A percentile compares a stretch with the other conserved stretches of the same genome.
Conservation (phyloP, 1,140 invertebrate species). For the Aporrectodea caliginosa region DNA sequence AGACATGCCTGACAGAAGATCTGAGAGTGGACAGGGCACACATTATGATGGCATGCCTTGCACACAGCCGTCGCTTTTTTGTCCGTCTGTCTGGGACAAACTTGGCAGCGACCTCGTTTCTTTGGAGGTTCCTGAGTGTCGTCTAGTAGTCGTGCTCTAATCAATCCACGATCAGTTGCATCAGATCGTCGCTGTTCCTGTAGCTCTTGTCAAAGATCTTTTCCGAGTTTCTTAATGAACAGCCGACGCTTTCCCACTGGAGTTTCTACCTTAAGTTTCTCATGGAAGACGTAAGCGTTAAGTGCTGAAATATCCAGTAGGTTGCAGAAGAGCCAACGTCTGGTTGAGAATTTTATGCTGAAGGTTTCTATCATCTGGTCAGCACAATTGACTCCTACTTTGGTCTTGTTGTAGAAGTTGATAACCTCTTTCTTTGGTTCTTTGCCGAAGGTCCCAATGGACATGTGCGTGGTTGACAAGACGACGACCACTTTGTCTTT, state of each 20-base stretch:
- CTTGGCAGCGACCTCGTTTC: not conserved
- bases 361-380: conserved; percentile 12
- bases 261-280: not conserved
- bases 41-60: conserved; percentile 1
- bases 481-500: conserved; percentile 10
- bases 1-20: conserved; percentile 1
- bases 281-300: conserved; percentile 3
- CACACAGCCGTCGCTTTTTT: not conserved
- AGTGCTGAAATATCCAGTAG: too few species aligned
- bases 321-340: conserved; percentile 16
- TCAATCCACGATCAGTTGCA: not conserved
- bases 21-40: not conserved
- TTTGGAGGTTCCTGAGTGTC: not conserved
- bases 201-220: conserved; percentile 7
- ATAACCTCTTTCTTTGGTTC: conserved; percentile 14
- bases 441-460: not conserved
- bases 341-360: conserved; percentile 6
- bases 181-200: not conserved
- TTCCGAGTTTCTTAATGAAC: conserved; percentile 6
- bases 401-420: conserved; percentile 11
- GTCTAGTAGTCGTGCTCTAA: conserved; percentile 1
- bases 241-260: not conserved
- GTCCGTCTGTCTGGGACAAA: not conserved
- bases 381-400: conserved; percentile 10
- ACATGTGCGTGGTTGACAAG: not conserved